Evolutionary conservation across 2,888 invertebrate species (phyloP).

Genomic region (Argyra leucocephala): DNA sequence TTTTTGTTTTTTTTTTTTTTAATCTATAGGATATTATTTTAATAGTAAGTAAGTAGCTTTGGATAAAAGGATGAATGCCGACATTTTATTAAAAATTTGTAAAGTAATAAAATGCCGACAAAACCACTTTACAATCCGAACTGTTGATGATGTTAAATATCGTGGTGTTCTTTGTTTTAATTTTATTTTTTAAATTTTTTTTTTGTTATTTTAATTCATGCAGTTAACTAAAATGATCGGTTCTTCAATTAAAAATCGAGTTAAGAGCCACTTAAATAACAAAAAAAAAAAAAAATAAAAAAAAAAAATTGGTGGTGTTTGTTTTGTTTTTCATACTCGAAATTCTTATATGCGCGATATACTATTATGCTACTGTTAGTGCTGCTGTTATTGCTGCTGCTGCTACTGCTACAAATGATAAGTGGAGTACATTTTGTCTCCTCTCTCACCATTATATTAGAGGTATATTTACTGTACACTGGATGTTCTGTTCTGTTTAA

Average conservation of each 20-base stretch:
- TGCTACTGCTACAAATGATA: not conserved
- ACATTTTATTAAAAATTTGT: slow-evolving; percentile 5
- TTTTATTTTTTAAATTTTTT: not conserved
- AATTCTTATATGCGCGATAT: not conserved
- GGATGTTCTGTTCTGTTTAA: too few relatives aligned
- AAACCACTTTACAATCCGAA: not conserved
- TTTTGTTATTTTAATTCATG: not conserved
- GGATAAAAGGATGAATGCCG: not conserved
- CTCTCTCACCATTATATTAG: not conserved
- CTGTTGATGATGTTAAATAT: slow-evolving; percentile 3
- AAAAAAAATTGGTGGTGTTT: not conserved
- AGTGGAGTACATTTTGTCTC: slow-evolving; percentile 3
- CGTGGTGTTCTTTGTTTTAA: not conserved
- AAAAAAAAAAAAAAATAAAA: too few relatives aligned
- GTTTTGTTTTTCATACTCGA: not conserved
- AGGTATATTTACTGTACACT: too few relatives aligned
- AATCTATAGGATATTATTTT: too few relatives aligned
- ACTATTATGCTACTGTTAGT: too few relatives aligned
- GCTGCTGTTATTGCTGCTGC: too few relatives aligned
- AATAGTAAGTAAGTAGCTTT: too few relatives aligned
- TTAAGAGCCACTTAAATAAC: not conserved
- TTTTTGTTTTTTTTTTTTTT: too few relatives aligned
- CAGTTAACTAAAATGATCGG: not conserved
- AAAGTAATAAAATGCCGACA: slow-evolving; percentile 6
- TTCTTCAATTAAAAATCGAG: slow-evolving; percentile 1